Percentiles rank a stretch among this genome's conserved stretches.
Evolutionary conservation across 2,113 vertebrate species (phyloP).

Genomic region (Irena cyanogastra): DNA sequence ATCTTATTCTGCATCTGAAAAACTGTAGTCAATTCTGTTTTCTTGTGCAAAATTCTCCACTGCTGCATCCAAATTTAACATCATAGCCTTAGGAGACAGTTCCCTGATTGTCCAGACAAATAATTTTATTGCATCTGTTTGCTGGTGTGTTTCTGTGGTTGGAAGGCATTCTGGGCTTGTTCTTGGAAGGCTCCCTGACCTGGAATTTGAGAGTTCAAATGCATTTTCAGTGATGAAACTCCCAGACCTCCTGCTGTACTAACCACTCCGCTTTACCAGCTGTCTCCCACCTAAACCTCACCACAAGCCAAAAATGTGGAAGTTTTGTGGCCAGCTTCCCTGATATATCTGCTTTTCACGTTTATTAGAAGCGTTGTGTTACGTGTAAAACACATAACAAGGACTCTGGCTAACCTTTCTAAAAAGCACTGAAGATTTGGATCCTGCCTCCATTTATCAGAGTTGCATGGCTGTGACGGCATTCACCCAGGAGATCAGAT

Average conservation of each 20-base stretch:
- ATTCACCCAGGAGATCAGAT: neutral
- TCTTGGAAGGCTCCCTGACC: neutral
- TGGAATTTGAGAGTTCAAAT: neutral
- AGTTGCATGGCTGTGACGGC: neutral
- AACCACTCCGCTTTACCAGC: neutral
- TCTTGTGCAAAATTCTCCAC: neutral
- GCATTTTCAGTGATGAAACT: neutral
- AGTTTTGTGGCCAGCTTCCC: neutral
- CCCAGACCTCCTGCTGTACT: neutral
- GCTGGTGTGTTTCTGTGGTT: neutral
- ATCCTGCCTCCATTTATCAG: neutral
- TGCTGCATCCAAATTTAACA: neutral
- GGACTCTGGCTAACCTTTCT: neutral
- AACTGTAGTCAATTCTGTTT: neutral
- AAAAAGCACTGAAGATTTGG: neutral
- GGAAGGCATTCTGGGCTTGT: neutral
- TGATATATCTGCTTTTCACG: neutral
- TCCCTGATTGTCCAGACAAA: neutral
- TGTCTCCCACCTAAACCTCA: neutral
- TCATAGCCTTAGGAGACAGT: neutral
- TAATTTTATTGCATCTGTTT: neutral
- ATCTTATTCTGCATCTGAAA: neutral
- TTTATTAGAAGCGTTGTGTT: neutral
- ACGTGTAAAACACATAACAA: neutral
- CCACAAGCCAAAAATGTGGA: neutral